Base-by-base conservation (phyloP, 1,140 invertebrate genomes). In the Neodiprion pinetum region DNA sequence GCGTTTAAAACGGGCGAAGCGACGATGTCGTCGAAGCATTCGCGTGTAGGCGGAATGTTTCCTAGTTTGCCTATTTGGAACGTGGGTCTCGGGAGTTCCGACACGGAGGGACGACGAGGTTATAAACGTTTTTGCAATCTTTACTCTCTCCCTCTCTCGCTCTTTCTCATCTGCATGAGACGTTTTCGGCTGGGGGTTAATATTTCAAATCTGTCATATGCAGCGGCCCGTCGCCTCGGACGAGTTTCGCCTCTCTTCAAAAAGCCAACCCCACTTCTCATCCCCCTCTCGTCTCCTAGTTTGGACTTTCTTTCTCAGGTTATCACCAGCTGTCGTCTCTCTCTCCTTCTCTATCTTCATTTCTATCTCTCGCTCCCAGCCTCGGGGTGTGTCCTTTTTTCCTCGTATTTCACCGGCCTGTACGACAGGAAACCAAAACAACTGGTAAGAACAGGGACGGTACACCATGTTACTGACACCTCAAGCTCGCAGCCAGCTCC, bases 241-340 rank as follows among this genome's bases (percentile, higher is more conserved):
- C 72, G 61, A 40, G 67, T 68, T 68, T 49, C 47, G 17, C 47
- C 14, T 17, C 72, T 72, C 28, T 40, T 40, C 28, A 40, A 40
- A 40, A 40, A 40, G 28, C 28, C 28, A 40, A 40, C 28, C 28
- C 28, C 28, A 9, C 8, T 61, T 12, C 61, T 48, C 61, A 68
- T 74, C 49, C 53, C 21, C 12, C 48, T 48, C 53, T 71, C 50
- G 70, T 65, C 12, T 3, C 17, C 70, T 75, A 71, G 67, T 75
- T 75, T 75, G 67, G 50, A 65, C 71, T 75, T 75, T 71, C 49
- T 28, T 70, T 70, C 73, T 70, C 72, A 47, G 73, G 73, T 67
- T 69, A 74, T 68, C 49, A n/a, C 28, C 73, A 61, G 23, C 70
- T 40, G 28, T 40, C 21, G 28, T 12, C 40, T 11, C 48, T 71